Evolutionary conservation across 1,140 invertebrate genomes (phyloP).

Genomic region (Brachystomella parvula): DNA sequence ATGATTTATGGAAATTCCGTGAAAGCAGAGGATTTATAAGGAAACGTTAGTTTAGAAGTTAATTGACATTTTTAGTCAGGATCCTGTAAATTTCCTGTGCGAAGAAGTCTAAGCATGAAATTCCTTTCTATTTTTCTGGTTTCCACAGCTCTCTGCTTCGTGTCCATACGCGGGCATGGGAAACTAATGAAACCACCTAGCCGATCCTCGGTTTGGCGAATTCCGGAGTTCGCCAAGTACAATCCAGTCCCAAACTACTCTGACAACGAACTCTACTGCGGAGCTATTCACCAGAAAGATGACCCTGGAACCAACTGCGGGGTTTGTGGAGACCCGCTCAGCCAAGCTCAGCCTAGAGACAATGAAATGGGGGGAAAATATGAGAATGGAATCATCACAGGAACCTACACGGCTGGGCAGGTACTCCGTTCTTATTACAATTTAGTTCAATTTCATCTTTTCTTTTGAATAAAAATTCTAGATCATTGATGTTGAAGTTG

Average conservation of each 20-base stretch:
- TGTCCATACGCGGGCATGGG: no score
- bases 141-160: no score
- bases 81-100: no score
- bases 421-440: slow-evolving; percentile 2
- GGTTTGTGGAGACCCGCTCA: slow-evolving; percentile 46
- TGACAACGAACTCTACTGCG: slow-evolving; percentile 1
- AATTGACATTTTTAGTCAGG: no score
- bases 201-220: background rate
- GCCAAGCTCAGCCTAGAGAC: slow-evolving; percentile 39
- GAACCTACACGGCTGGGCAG: slow-evolving; percentile 38
- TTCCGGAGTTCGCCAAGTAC: background rate
- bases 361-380: slow-evolving; percentile 42
- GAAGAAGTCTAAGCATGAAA: no score
- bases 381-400: slow-evolving; percentile 41
- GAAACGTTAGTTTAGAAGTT: no score
- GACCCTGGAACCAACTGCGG: slow-evolving; percentile 44
- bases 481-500: slow-evolving; percentile 27
- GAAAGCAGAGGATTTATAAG: no score
- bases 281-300: background rate
- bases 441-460: background rate
- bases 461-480: background rate
- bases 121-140: no score
- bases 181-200: background rate
- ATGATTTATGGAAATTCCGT: no score
- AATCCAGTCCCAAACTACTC: background rate